Evolutionary conservation across 2,888 invertebrate genomes (phyloP).

Genomic region (Abrostola tripartita): DNA sequence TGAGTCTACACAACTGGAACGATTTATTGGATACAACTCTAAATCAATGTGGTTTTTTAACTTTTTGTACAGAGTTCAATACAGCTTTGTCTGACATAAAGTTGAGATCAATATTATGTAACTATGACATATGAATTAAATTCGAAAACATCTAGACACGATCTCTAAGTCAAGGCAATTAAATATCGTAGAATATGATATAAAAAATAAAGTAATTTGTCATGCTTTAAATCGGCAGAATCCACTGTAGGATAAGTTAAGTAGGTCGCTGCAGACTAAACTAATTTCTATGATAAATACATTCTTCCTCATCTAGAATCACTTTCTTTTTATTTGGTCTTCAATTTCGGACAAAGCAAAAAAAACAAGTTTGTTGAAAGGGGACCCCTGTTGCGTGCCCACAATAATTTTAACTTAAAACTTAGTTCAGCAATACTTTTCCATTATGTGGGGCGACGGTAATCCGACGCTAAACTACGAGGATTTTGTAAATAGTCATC

Average conservation of each 20-base stretch:
- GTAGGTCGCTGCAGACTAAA: constrained; percentile 17
- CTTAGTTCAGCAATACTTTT: constrained; percentile 48
- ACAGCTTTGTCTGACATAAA: no score
- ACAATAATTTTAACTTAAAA: constrained; percentile 46
- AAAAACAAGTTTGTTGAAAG: constrained; percentile 43
- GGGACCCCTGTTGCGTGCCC: constrained; percentile 23
- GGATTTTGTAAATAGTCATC: constrained; percentile 29
- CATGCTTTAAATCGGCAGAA: no score
- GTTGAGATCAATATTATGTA: no score
- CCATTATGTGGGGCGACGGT: constrained; percentile 36
- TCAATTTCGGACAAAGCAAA: constrained; percentile 19
- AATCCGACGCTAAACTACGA: constrained; percentile 32
- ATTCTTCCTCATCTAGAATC: constrained; percentile 11
- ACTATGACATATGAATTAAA: no score
- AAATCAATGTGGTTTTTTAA: no score
- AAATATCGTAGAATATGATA: no score
- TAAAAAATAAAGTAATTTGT: no score
- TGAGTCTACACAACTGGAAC: no score
- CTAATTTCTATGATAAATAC: constrained; percentile 29
- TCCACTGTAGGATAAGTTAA: background rate
- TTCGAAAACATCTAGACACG: no score
- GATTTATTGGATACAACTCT: no score
- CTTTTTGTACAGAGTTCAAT: no score
- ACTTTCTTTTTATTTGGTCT: constrained; percentile 28
- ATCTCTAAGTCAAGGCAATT: no score